Evolutionary conservation across 1,140 invertebrate species (phyloP).

Genomic region (Drosophila pectinifera): DNA sequence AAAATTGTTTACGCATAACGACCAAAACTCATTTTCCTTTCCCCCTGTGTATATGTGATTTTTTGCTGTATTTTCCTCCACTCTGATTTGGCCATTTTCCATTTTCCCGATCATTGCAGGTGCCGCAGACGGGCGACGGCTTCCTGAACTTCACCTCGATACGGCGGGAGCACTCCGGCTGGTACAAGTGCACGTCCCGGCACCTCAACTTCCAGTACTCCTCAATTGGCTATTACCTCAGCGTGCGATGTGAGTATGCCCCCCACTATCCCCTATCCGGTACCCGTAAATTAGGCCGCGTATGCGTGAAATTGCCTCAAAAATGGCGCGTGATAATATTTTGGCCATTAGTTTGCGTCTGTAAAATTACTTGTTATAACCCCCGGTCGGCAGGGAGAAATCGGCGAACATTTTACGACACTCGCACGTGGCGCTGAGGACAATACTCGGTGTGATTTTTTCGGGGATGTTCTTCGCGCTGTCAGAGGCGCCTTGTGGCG

Average conservation of each 20-base stretch:
- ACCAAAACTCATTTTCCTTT: conserved; percentile 57
- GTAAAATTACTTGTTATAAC: conserved; percentile 51
- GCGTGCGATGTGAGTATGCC: conserved; percentile 91
- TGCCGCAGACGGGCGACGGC: conserved; percentile 89
- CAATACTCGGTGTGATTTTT: conserved; percentile 43
- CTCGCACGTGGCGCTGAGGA: conserved; percentile 63
- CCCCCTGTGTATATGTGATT: background rate
- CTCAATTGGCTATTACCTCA: conserved; percentile 95
- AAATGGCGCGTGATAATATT: conserved; percentile 78
- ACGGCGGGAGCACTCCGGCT: conserved; percentile 91
- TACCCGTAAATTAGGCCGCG: conserved; percentile 71
- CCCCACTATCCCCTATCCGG: background rate
- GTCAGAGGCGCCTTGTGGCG: conserved; percentile 44
- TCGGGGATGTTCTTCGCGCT: conserved; percentile 43
- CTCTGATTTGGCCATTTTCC: conserved; percentile 15
- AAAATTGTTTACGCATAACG: conserved; percentile 76
- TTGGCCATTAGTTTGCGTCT: conserved; percentile 71
- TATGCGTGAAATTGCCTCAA: conserved; percentile 81
- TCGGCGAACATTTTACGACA: conserved; percentile 65
- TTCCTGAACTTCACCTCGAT: conserved; percentile 93
- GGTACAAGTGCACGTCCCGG: conserved; percentile 94
- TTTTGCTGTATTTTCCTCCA: background rate
- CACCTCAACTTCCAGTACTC: conserved; percentile 93
- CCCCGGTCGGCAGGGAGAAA: conserved; percentile 10
- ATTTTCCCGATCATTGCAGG: conserved; percentile 77